Percentiles rank a stretch among this genome's conserved stretches.
These are phyloP conservation scores for Leptonema lineaticorne DNA, from an alignment of 1,140 invertebrate species.

Conservation along the genomic window DNA sequence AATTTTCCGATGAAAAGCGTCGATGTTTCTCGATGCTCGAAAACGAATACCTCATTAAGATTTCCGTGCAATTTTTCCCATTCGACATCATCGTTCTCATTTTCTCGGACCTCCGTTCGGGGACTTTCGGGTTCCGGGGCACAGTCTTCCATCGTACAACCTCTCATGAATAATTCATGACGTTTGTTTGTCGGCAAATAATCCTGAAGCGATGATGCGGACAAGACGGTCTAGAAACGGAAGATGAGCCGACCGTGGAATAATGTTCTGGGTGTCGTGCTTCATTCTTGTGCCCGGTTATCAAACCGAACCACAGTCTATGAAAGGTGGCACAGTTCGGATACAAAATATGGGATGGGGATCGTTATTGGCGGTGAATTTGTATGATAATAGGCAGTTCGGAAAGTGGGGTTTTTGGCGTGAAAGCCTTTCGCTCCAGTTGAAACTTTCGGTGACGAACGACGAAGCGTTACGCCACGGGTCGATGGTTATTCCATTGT, in stretches of 20 bases:
- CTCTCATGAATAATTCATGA: constrained; percentile 38
- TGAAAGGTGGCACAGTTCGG: no score
- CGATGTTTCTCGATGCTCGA: not conserved
- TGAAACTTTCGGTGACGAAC: not conserved
- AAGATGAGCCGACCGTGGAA: constrained; percentile 15
- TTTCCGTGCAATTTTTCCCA: no score
- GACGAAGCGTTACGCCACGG: not conserved
- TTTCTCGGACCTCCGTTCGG: no score
- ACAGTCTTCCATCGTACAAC: not conserved
- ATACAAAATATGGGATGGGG: not conserved
- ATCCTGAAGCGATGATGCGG: constrained; percentile 6
- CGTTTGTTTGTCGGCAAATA: constrained; percentile 35
- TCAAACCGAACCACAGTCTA: constrained; percentile 4
- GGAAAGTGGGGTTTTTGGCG: not conserved
- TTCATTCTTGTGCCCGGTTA: not conserved
- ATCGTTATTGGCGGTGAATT: not conserved
- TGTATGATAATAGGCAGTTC: constrained; percentile 2
- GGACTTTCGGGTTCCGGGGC: not conserved
- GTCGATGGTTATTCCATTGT: no score
- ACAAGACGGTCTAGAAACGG: not conserved
- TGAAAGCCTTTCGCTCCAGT: not conserved
- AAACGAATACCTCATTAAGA: not conserved
- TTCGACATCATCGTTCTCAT: no score
- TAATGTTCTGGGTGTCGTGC: not conserved
- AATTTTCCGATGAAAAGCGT: not conserved